These are phyloP conservation scores for Anthophora plumipes DNA, from an alignment of 2,888 invertebrate species.

Conservation along the genomic window DNA sequence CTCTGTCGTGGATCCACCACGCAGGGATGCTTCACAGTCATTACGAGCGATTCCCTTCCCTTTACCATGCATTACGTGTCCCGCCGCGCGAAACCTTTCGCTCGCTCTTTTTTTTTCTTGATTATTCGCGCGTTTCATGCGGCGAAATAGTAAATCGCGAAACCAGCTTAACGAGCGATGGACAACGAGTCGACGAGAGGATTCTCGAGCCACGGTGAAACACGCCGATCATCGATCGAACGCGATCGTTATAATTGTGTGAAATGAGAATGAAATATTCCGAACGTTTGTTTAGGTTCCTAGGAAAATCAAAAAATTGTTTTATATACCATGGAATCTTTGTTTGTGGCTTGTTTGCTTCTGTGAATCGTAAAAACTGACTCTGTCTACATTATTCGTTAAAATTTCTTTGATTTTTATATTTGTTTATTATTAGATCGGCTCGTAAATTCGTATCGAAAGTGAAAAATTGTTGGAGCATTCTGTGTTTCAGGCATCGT, in stretches of 20 bases:
- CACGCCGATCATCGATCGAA: slow-evolving; percentile 56
- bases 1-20: slow-evolving; percentile 45
- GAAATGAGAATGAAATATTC: slow-evolving; percentile 47
- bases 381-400: too few species aligned
- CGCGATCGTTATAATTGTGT: slow-evolving; percentile 61
- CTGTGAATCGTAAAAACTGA: too few species aligned
- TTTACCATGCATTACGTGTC: slow-evolving; percentile 39
- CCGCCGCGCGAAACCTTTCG: slow-evolving; percentile 6
- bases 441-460: too few species aligned
- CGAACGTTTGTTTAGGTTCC: slow-evolving; percentile 25
- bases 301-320: not conserved
- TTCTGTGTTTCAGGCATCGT: too few species aligned
- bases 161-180: slow-evolving; percentile 66
- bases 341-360: too few species aligned
- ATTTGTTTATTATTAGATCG: too few species aligned
- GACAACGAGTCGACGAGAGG: slow-evolving; percentile 48
- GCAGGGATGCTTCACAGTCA: slow-evolving; percentile 49
- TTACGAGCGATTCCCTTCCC: slow-evolving; percentile 60
- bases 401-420: too few species aligned
- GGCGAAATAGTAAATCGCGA: slow-evolving; percentile 64
- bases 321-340: too few species aligned
- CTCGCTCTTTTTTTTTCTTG: slow-evolving; percentile 31
- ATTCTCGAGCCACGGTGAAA: slow-evolving; percentile 35
- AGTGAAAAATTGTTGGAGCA: too few species aligned
- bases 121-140: slow-evolving; percentile 63